Conservation (phyloP, 1,140 invertebrate genomes). For the Paralvinella palmiformis region DNA sequence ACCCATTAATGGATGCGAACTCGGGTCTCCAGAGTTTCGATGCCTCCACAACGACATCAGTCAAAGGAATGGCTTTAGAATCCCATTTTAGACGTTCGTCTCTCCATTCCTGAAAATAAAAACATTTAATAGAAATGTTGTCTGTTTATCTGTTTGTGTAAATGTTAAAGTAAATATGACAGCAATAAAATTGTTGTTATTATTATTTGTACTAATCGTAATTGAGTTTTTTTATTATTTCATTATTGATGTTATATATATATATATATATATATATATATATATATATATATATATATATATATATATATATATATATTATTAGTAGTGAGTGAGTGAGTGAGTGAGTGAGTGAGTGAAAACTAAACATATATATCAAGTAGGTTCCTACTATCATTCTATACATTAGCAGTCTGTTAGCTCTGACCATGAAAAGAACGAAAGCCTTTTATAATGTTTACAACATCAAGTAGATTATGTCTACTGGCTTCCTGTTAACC, state of each 20-base stretch:
- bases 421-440: too few species aligned
- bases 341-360: too few species aligned
- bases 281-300: too few species aligned
- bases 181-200: neutral
- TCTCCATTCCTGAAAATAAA: slow-evolving; percentile 14
- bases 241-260: neutral
- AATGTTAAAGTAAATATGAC: neutral
- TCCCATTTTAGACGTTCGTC: slow-evolving; percentile 21
- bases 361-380: too few species aligned
- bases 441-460: too few species aligned
- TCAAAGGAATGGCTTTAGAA: neutral
- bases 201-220: neutral
- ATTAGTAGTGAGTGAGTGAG: too few species aligned
- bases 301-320: too few species aligned
- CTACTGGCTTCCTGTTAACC: too few species aligned
- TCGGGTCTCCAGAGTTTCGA: slow-evolving; percentile 21
- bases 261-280: neutral
- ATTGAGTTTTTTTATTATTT: neutral
- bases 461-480: too few species aligned
- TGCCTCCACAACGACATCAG: slow-evolving; percentile 18
- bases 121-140: neutral
- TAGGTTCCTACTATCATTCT: too few species aligned
- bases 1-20: slow-evolving; percentile 23
- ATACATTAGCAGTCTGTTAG: too few species aligned
- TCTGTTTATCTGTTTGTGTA: neutral